Evolutionary conservation across 2,113 vertebrate species (phyloP).

Genomic region (Lathamus discolor): DNA sequence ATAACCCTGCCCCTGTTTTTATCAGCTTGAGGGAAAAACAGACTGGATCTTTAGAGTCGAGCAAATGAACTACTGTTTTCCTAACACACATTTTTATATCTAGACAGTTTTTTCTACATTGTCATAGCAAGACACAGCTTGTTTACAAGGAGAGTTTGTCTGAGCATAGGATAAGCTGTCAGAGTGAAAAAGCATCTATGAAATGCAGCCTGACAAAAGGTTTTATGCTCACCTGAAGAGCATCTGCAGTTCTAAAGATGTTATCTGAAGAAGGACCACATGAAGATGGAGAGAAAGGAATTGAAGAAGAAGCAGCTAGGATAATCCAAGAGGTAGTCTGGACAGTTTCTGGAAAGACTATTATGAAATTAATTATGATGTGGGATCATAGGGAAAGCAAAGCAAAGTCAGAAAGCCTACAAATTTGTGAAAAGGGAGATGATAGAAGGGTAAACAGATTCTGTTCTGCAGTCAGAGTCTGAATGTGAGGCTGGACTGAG

Average conservation of each 20-base stretch:
- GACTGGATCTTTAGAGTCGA: neutral
- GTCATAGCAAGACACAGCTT: neutral
- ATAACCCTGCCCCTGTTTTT: neutral
- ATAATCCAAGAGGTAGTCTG: neutral
- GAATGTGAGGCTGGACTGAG: neutral
- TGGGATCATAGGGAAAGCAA: neutral
- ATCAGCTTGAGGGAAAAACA: neutral
- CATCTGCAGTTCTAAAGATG: neutral
- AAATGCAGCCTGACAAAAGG: slow-evolving; percentile 15
- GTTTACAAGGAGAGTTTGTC: neutral
- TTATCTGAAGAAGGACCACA: neutral
- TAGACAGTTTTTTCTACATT: neutral
- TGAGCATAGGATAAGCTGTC: neutral
- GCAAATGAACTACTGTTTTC: neutral
- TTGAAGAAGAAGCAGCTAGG: neutral
- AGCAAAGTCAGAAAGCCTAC: neutral
- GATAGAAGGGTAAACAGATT: neutral
- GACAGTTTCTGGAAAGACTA: neutral
- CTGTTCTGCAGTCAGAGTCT: neutral
- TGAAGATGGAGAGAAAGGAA: neutral
- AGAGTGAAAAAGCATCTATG: neutral
- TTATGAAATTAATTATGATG: neutral
- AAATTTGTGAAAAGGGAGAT: neutral
- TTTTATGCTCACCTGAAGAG: slow-evolving; percentile 5
- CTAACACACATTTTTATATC: neutral